These are phyloP conservation scores for Pelmatolapia mariae DNA, from an alignment of 2,113 vertebrate species.

Conservation along the genomic window DNA sequence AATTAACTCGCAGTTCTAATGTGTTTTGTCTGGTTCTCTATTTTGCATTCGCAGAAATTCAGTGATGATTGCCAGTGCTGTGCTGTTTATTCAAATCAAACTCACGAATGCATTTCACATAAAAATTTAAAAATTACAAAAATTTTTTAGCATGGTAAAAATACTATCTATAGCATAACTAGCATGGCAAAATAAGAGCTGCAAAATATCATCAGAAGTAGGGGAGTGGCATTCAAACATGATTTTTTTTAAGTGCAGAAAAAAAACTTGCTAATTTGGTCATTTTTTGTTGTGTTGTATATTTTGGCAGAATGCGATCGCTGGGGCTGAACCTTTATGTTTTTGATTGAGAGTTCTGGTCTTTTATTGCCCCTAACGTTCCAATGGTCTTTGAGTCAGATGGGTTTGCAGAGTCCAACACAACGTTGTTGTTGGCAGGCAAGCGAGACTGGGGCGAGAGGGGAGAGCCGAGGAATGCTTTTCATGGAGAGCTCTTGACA, in stretches of 20 bases:
- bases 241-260: background rate
- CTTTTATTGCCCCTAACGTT: conserved; percentile 24
- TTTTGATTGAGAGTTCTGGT: background rate
- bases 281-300: background rate
- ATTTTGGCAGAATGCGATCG: background rate
- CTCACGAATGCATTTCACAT: background rate
- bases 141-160: background rate
- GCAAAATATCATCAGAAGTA: background rate
- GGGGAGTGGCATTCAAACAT: background rate
- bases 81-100: background rate
- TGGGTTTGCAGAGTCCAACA: conserved; percentile 34
- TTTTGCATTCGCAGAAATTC: background rate
- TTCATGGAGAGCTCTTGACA: conserved; percentile 50
- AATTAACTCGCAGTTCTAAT: background rate
- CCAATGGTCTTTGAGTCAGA: conserved; percentile 28
- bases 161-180: background rate
- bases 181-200: background rate
- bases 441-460: conserved; percentile 39
- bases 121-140: fast-evolving
- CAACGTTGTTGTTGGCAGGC: conserved; percentile 58
- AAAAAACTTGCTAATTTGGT: background rate
- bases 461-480: conserved; percentile 57
- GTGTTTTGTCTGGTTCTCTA: conserved; percentile 1
- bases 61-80: background rate
- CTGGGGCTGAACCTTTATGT: background rate